phyloP scores from a whole-genome alignment of 2,113 vertebrate genomes.

The Macheiramphus alcinus region DNA sequence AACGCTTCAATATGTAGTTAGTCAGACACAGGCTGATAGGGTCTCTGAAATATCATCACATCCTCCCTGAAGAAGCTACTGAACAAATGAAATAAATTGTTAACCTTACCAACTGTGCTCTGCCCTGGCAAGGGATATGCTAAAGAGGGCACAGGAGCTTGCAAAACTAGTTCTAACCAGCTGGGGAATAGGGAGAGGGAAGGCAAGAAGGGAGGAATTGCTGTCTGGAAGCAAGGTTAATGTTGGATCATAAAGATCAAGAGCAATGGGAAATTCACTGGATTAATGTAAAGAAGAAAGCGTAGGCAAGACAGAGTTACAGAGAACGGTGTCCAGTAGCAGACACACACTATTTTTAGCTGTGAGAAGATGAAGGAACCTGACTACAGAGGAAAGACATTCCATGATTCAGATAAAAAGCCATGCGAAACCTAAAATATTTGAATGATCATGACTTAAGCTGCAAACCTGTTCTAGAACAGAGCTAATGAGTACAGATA shows the following conservation, averaged over 20 bases:
- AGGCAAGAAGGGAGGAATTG: background rate
- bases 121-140: background rate
- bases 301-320: background rate
- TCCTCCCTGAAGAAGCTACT: background rate
- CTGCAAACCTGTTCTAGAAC: background rate
- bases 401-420: background rate
- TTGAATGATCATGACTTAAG: background rate
- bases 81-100: slow-evolving; percentile 14
- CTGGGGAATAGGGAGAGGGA: background rate
- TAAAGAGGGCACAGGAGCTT: background rate
- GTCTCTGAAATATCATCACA: background rate
- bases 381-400: background rate
- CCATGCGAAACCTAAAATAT: background rate
- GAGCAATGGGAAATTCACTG: background rate
- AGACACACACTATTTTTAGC: background rate
- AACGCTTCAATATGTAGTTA: slow-evolving; percentile 21
- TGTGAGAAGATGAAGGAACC: background rate
- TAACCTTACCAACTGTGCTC: background rate
- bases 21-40: background rate
- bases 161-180: background rate
- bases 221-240: background rate
- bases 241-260: background rate
- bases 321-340: background rate
- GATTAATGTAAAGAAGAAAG: background rate
- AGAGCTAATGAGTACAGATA: background rate